Evolutionary conservation across 2,888 invertebrate genomes (phyloP).

Genomic region (Sussaba pulchella): DNA sequence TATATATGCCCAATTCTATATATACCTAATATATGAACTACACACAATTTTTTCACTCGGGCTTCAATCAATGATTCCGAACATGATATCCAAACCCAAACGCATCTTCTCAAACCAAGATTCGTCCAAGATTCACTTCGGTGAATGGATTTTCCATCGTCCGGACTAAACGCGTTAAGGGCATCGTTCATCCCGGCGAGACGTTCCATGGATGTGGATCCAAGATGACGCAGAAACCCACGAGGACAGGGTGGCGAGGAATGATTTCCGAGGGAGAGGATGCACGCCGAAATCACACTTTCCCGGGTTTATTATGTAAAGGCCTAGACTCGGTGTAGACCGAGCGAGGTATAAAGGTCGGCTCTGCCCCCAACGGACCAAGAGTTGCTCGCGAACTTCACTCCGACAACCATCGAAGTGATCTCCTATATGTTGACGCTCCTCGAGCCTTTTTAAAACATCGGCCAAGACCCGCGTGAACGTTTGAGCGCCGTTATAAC

Average conservation of each 20-base stretch:
- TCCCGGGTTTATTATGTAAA: conserved; percentile 84
- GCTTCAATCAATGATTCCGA: too few relatives aligned
- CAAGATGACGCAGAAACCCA: background rate
- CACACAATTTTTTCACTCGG: too few relatives aligned
- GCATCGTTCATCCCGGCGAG: too few relatives aligned
- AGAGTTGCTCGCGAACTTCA: conserved; percentile 83
- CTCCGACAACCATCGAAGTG: conserved; percentile 79
- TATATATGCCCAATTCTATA: too few relatives aligned
- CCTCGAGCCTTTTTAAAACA: conserved; percentile 30
- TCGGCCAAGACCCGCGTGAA: background rate
- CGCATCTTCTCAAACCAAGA: too few relatives aligned
- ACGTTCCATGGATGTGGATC: background rate
- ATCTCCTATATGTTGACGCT: conserved; percentile 73
- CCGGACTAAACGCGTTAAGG: too few relatives aligned
- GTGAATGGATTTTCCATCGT: too few relatives aligned
- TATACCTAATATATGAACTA: too few relatives aligned
- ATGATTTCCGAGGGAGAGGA: conserved; percentile 63
- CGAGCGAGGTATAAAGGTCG: conserved; percentile 82
- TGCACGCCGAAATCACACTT: conserved; percentile 81
- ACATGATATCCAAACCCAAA: too few relatives aligned
- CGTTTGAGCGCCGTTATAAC: background rate
- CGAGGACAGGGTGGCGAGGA: conserved; percentile 55
- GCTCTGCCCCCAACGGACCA: conserved; percentile 79
- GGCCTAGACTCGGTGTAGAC: conserved; percentile 75
- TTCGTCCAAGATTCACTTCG: too few relatives aligned